Base-by-base conservation (phyloP, 2,888 invertebrate genomes). In the Herminia tarsipennalis region DNA sequence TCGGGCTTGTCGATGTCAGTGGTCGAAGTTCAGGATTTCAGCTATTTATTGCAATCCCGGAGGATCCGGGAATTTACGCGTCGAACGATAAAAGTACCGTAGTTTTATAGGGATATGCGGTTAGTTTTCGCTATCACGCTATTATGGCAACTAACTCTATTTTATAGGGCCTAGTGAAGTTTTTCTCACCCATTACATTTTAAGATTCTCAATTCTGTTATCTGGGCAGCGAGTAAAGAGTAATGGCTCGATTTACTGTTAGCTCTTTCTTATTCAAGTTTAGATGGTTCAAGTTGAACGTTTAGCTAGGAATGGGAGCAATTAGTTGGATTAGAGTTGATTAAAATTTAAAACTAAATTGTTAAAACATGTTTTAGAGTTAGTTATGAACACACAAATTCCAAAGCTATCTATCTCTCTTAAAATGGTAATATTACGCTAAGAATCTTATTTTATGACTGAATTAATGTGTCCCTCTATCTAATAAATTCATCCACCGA, bases 11-110 rank as follows among this genome's bases (percentile, higher is more conserved):
- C 81, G 63, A 66, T 76, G 81, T 82, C 85, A 78, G 83, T 78
- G 81, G 81, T 78, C 81, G 76, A 83, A 89, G 80, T 87, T 87
- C 81, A 81, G 79, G 86, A 88, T 89, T 89, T 87, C 80, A 78
- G 79, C 83, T 88, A 90, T 89, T 90, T 89, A 89, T 89, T 86
- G 83, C 88, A 70, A 84, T 86, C 88, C 85, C 81, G 51, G 64
- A 73, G 80, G 83, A 87, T 83, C 76, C 70, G 70, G 61, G 77
- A 87, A 86, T 90, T 88, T 88, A 88, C 86, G 86, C 79, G 76
- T 57, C 56, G 60, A 62, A 66, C 77, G 89, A 89, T 89, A 89
- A 88, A 84, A 80, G 67, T 64, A 64, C 64, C 72, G 62, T 63
- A 71, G 67, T 68, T 72, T 75, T 70, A 57, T 53, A 48, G 48